Conservation (phyloP, 2,797 vertebrate genomes). For the Arctocebus calabarensis region DNA sequence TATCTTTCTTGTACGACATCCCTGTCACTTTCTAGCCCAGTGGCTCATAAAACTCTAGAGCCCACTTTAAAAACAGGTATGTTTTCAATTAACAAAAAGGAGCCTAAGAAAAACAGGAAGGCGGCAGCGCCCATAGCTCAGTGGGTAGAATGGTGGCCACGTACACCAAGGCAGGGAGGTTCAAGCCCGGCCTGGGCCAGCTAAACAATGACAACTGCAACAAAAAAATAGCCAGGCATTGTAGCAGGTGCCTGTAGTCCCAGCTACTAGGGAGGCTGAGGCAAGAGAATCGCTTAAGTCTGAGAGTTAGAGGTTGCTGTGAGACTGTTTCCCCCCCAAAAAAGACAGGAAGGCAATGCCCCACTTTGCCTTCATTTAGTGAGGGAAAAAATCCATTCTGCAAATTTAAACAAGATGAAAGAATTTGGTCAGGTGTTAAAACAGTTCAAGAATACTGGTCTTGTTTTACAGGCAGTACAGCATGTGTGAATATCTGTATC, state of each 20-base stretch:
- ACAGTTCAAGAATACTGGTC: slow-evolving; percentile 41
- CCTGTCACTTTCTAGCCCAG: neutral
- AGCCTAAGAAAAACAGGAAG: slow-evolving; percentile 36
- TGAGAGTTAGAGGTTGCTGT: too few relatives aligned
- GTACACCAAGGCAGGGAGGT: too few relatives aligned
- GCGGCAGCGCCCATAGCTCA: neutral
- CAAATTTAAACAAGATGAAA: slow-evolving; percentile 43
- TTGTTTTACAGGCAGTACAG: slow-evolving; percentile 49
- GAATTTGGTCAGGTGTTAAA: slow-evolving; percentile 40
- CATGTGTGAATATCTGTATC: slow-evolving; percentile 54
- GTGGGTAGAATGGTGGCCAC: too few relatives aligned
- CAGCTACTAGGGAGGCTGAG: too few relatives aligned
- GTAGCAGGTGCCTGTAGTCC: too few relatives aligned
- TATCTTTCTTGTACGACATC: neutral
- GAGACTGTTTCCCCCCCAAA: too few relatives aligned
- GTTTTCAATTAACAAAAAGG: slow-evolving; percentile 53
- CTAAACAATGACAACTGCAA: too few relatives aligned
- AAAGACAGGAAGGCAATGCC: neutral
- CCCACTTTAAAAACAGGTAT: neutral
- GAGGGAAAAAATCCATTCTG: neutral
- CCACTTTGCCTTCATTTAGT: neutral
- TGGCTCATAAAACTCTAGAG: neutral
- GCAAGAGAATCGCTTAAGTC: too few relatives aligned
- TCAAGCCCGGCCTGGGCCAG: too few relatives aligned
- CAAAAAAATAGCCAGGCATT: too few relatives aligned